Evolutionary conservation across 2,888 invertebrate genomes (phyloP), one percentile per base, ranked within the genome.

Genomic region (Dryocosmus kuriphilus): DNA sequence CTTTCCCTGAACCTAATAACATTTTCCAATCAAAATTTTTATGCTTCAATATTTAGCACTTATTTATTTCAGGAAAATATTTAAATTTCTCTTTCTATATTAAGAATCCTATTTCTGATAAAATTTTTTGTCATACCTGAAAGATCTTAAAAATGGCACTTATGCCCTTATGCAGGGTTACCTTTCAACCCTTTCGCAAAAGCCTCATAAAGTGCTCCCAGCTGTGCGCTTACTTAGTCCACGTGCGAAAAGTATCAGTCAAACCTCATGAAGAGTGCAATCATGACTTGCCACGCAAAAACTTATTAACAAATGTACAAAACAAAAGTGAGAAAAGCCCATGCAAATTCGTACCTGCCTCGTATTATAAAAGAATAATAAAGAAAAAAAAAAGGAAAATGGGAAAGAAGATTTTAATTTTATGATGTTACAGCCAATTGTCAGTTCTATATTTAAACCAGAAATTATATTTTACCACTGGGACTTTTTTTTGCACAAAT

Each of bases 161-260:
- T 5, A 32, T 32, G 32, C 7, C 16, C 41, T 16, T 16, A 41
- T 16, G 41, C 16, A 41, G 41, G 16, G 16, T 1, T 41, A 41
- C 6, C 5, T 16, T 41, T 41, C 11, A 30, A 46, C 27, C 16
- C 19, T 71, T 41, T 30, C 0, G 57, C 27, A 30, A 71, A 71
- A 30, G 65, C 22, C 0, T 22, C 3, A 71, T 51, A 51, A 71
- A 71, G 46, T 71, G 55, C 22, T 24, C 5, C 57, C 24, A 57
- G 57, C 57, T 0, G 57, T 57, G 51, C 51, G 71, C 51, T 71
- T 30, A 30, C 9, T 19, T 32, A 30, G 51, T 71, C 24, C 46
- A 71, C 46, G 71, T 71, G 71, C 71, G 46, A 71, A 71, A 41
- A 51, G 51, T 71, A 30, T 51, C 30, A 71, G 71, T 71, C 46